A percentile compares a stretch with the other conserved stretches of the same genome.
Evolutionary conservation across 2,888 invertebrate genomes (phyloP).

Genomic region (Latrodectus hesperus): DNA sequence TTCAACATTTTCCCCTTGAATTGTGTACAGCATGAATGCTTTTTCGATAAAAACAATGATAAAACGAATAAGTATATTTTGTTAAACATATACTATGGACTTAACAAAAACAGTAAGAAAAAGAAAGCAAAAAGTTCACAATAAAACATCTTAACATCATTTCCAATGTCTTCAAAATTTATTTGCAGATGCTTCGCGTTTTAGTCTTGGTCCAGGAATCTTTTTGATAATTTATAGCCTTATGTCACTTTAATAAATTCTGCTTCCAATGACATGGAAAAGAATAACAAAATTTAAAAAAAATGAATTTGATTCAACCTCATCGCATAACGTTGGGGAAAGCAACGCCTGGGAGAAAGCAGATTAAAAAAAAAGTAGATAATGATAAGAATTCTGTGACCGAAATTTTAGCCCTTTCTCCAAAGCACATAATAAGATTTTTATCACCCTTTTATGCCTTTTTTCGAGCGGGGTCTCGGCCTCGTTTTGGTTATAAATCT

Average conservation of each 20-base stretch:
- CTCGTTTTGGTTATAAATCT: slow-evolving; percentile 66
- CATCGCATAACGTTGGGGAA: slow-evolving; percentile 19
- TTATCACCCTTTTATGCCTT: slow-evolving; percentile 63
- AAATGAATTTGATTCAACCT: slow-evolving; percentile 44
- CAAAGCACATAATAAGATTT: slow-evolving; percentile 62
- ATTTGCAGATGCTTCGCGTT: neutral
- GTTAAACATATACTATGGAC: too few relatives aligned
- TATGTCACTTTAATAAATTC: slow-evolving; percentile 41
- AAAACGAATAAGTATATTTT: too few relatives aligned
- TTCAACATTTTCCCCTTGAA: too few relatives aligned
- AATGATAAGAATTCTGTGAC: slow-evolving; percentile 59
- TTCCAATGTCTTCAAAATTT: slow-evolving; percentile 11
- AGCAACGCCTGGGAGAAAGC: slow-evolving; percentile 13
- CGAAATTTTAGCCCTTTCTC: slow-evolving; percentile 67
- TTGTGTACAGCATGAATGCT: too few relatives aligned
- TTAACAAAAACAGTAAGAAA: neutral
- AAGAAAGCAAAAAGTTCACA: slow-evolving; percentile 4
- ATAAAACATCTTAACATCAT: neutral
- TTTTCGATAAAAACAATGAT: too few relatives aligned
- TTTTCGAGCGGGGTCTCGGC: slow-evolving; percentile 54
- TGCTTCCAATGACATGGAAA: slow-evolving; percentile 23
- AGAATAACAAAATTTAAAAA: slow-evolving; percentile 19
- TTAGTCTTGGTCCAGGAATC: slow-evolving; percentile 20
- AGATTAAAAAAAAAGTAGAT: slow-evolving; percentile 25
- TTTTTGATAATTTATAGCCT: slow-evolving; percentile 36